These are phyloP conservation scores for Accipiter cooperii DNA, from an alignment of 2,113 vertebrate species.

Conservation along the genomic window DNA sequence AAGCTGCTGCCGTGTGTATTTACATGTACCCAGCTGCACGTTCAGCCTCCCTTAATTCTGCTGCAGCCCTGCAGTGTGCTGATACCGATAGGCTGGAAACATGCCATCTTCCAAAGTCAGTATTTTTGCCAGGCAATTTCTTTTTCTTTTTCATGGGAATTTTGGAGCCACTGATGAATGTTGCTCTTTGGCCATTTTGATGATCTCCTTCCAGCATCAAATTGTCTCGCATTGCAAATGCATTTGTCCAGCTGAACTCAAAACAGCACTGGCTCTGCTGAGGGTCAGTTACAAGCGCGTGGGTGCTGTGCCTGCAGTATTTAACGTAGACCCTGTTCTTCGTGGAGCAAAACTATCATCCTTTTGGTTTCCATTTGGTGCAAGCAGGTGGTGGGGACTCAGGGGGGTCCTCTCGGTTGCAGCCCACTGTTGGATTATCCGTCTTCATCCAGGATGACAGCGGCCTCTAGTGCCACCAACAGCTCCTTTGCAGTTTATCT, in stretches of 20 bases:
- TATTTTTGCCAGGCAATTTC: background rate
- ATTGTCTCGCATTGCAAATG: background rate
- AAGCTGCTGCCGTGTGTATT: background rate
- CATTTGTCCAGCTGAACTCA: background rate
- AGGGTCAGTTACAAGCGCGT: rapidly evolving
- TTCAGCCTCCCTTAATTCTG: rapidly evolving
- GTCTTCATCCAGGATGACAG: background rate
- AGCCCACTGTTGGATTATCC: background rate
- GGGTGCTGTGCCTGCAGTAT: background rate
- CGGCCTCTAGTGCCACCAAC: conserved; percentile 2
- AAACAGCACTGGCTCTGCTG: background rate
- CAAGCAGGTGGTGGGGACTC: too few relatives aligned
- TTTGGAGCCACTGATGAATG: background rate
- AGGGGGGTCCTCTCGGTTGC: too few relatives aligned
- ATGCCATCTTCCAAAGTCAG: background rate
- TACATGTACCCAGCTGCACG: background rate
- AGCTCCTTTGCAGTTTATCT: background rate
- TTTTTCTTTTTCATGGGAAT: background rate
- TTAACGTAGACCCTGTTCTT: background rate
- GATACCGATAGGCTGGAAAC: background rate
- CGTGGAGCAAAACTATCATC: background rate
- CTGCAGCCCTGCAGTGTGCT: background rate
- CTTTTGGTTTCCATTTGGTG: too few relatives aligned
- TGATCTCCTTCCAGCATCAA: background rate
- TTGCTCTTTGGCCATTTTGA: rapidly evolving